Evolutionary conservation across 2,797 vertebrate species (phyloP).

Genomic region (Alca torda): DNA sequence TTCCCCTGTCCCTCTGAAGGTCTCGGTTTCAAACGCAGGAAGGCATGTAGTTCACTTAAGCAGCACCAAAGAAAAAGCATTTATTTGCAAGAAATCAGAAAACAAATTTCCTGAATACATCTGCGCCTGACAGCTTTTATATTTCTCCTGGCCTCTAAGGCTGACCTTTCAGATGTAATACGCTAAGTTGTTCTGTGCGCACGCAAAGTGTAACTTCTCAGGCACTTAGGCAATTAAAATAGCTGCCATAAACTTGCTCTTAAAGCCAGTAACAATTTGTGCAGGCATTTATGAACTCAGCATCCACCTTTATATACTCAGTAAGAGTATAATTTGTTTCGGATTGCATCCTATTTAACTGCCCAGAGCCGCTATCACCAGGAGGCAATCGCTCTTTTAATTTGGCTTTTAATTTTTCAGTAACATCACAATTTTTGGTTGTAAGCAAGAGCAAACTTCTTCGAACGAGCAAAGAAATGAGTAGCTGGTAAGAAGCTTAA

Average conservation of each 20-base stretch:
- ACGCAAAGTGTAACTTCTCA: background rate
- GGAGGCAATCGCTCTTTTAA: background rate
- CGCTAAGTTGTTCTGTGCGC: background rate
- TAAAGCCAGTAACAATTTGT: background rate
- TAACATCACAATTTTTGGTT: background rate
- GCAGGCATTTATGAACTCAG: background rate
- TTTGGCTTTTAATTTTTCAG: background rate
- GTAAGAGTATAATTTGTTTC: background rate
- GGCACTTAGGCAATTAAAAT: slow-evolving; percentile 15
- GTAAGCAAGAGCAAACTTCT: background rate
- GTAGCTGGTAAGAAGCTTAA: background rate
- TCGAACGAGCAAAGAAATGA: background rate
- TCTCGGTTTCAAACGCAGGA: background rate
- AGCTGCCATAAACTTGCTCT: background rate
- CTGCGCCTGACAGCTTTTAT: background rate
- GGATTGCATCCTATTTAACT: background rate
- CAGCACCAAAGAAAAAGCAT: background rate
- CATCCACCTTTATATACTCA: background rate
- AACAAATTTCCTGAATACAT: slow-evolving; percentile 27
- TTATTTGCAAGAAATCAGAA: background rate
- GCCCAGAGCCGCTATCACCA: background rate
- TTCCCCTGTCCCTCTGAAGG: background rate
- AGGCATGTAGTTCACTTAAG: background rate
- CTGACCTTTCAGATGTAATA: background rate
- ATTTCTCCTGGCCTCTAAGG: background rate